Percentiles rank a stretch among this genome's conserved stretches.
phyloP scores from a whole-genome alignment of 2,888 invertebrate species.

The Augiades crinisus region DNA sequence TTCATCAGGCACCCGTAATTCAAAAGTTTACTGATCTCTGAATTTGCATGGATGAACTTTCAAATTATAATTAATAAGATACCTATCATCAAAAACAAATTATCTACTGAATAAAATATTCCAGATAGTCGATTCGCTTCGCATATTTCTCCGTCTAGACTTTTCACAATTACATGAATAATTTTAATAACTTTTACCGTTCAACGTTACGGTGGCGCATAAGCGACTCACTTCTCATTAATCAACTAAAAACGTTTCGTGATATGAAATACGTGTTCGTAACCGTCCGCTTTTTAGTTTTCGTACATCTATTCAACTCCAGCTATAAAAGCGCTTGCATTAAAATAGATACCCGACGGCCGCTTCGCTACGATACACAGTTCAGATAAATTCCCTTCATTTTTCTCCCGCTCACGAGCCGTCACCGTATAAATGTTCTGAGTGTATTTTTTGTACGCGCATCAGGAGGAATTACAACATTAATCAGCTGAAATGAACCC shows the following conservation, averaged over 20 bases:
- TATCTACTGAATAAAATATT: neutral
- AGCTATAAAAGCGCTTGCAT: constrained; percentile 40
- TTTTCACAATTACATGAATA: constrained; percentile 6
- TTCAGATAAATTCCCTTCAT: constrained; percentile 65
- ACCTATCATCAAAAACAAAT: neutral
- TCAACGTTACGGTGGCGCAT: constrained; percentile 1
- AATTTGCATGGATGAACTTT: neutral
- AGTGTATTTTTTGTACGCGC: constrained; percentile 63
- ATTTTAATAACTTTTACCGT: neutral
- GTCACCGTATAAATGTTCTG: constrained; percentile 63
- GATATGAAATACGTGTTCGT: constrained; percentile 26
- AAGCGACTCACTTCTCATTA: constrained; percentile 12
- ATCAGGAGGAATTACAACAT: constrained; percentile 69
- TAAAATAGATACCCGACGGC: constrained; percentile 54
- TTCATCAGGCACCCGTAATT: neutral
- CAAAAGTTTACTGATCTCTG: neutral
- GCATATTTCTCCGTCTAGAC: neutral
- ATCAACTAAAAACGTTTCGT: constrained; percentile 26
- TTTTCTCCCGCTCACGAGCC: constrained; percentile 61
- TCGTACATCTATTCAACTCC: constrained; percentile 33
- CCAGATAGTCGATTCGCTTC: neutral
- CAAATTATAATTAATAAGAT: neutral
- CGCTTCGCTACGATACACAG: constrained; percentile 51
- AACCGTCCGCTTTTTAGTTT: constrained; percentile 35
- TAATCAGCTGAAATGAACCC: constrained; percentile 75